Percentiles rank a stretch among this genome's conserved stretches.
phyloP scores from a whole-genome alignment of 1,140 invertebrate genomes.

The Theocolax elegans region DNA sequence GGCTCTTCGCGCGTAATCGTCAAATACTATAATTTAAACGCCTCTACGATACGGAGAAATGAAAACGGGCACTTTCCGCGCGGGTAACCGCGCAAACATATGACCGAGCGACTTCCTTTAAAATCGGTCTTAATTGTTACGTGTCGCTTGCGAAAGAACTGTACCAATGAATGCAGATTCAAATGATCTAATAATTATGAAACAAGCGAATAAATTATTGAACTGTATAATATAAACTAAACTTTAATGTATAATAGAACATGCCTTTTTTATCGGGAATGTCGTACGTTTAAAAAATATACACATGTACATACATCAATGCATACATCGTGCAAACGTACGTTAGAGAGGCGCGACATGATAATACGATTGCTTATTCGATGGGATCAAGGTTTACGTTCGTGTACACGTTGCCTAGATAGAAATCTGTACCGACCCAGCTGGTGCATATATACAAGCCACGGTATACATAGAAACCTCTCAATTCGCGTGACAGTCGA shows the following conservation, averaged over 20 bases:
- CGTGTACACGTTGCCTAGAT: not conserved
- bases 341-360: too few relatives aligned
- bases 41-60: not conserved
- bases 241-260: too few relatives aligned
- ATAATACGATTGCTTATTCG: slow-evolving; percentile 1
- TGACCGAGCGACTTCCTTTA: not conserved
- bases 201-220: too few relatives aligned
- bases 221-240: too few relatives aligned
- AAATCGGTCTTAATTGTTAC: not conserved
- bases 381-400: slow-evolving; percentile 14
- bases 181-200: too few relatives aligned
- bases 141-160: too few relatives aligned
- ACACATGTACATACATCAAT: too few relatives aligned
- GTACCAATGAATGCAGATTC: not conserved
- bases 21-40: slow-evolving; percentile 12
- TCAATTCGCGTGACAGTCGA: not conserved
- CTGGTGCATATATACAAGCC: not conserved
- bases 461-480: not conserved
- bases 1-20: not conserved
- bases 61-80: not conserved
- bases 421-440: not conserved
- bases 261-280: too few relatives aligned
- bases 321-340: too few relatives aligned
- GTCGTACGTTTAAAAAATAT: too few relatives aligned
- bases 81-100: not conserved